Evolutionary conservation across 2,888 invertebrate species (phyloP), one percentile per base, ranked within the genome.

Genomic region (Zeuzera pyrina): DNA sequence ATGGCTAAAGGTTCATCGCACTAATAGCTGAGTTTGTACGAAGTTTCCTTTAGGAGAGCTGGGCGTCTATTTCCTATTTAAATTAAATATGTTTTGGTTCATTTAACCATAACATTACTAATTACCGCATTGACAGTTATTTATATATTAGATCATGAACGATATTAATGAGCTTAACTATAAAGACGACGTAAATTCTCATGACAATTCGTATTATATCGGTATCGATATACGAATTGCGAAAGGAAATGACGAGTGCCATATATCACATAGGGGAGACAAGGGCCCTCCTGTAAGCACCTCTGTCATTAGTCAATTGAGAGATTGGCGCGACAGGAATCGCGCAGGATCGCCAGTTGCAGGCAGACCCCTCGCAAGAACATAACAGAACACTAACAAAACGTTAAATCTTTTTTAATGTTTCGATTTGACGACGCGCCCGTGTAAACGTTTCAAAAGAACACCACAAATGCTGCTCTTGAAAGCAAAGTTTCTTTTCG

Each of bases 231-330:
- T 54, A 60, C 49, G 53, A 63, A 62, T 66, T 59, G 46, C 42
- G 46, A 68, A 61, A 69, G 72, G 72, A 77, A 63, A 68, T 76
- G 62, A 68, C 66, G 59, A 56, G 43, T 45, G 57, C 45, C 51
- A 49, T 56, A 53, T 49, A 62, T 57, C 52, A 61, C 47, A 52
- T 63, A 66, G 74, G 77, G 77, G 79, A 70, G 68, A 69, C 67
- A 65, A 64, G 73, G 67, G 70, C 69, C 71, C 69, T 64, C 65
- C 61, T 61, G 59, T 58, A 54, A 64, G 57, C 67, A 65, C 63
- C 61, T 68, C 60, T 41, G 61, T 49, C 67, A 78, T 78, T 74
- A 77, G 70, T 65, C 79, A 78, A 79, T 81, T 77, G 69, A 68
- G 58, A 69, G 65, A 68, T 67, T 71, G 62, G 66, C 69, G 68